Conservation (phyloP, 2,113 vertebrate genomes). For the Guaruba guarouba region DNA sequence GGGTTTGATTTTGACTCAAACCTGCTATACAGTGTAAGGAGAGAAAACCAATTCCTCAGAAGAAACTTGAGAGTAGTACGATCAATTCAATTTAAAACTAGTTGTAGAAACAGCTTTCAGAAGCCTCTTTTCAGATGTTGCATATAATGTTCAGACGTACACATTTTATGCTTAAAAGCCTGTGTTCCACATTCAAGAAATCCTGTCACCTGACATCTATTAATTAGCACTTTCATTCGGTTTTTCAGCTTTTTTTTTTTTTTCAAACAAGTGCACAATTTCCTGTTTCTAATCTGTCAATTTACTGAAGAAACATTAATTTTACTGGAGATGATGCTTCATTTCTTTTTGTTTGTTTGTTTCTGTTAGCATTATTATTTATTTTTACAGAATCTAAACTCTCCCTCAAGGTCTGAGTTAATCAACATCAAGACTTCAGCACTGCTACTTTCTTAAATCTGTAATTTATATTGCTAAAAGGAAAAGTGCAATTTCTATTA, state of each 20-base stretch:
- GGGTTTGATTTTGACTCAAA: slow-evolving; percentile 19
- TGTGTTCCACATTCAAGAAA: background rate
- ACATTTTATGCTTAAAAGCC: background rate
- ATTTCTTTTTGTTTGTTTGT: background rate
- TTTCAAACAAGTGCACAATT: slow-evolving; percentile 45
- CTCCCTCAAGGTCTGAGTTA: background rate
- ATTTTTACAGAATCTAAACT: slow-evolving; percentile 20
- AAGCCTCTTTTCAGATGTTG: background rate
- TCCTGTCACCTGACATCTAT: background rate
- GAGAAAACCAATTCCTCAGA: slow-evolving; percentile 23
- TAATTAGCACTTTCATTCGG: background rate
- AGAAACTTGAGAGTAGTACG: background rate
- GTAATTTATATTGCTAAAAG: slow-evolving; percentile 43
- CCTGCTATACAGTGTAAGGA: background rate
- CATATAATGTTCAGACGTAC: background rate
- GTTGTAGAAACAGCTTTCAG: background rate
- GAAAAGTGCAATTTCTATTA: slow-evolving; percentile 22
- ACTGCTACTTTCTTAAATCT: slow-evolving; percentile 22
- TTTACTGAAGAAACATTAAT: slow-evolving; percentile 31
- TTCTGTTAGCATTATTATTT: background rate
- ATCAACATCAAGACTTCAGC: slow-evolving; percentile 17
- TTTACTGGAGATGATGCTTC: slow-evolving; percentile 20
- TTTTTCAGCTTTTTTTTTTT: background rate
- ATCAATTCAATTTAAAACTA: slow-evolving; percentile 5
- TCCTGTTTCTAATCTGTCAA: slow-evolving; percentile 40